A percentile compares a stretch with the other conserved stretches of the same genome.
Conservation (phyloP, 2,888 invertebrate species). For the Steromphala cineraria region DNA sequence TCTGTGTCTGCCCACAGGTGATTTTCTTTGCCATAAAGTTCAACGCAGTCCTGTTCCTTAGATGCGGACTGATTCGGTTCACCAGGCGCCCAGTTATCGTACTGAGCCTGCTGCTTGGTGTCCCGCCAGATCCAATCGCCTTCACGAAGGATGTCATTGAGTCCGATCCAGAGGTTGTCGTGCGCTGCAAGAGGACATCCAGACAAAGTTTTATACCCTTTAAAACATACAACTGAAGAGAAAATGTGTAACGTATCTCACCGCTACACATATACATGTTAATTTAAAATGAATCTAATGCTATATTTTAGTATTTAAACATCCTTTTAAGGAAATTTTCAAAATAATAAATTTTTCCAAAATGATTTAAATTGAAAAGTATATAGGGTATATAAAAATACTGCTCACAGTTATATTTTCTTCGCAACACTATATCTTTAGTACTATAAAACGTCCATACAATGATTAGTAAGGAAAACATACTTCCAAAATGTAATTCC, state of each 20-base stretch:
- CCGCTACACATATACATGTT: not conserved
- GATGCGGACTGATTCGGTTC: not conserved
- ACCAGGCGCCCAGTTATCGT: not conserved
- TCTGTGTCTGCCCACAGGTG: not conserved
- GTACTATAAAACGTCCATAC: no score
- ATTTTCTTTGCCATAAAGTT: not conserved
- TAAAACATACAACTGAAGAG: no score
- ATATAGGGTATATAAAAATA: no score
- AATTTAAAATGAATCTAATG: no score
- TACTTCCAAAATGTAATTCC: not conserved
- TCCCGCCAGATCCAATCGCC: not conserved
- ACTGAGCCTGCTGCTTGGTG: not conserved
- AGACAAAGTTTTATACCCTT: no score
- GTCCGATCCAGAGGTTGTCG: not conserved
- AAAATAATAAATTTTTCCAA: no score
- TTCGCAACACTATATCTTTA: no score
- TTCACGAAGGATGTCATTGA: not conserved
- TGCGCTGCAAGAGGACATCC: not conserved
- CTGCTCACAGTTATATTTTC: no score
- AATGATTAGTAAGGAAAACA: not conserved
- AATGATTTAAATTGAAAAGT: no score
- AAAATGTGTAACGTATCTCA: not conserved
- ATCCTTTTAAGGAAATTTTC: no score
- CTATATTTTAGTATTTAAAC: no score
- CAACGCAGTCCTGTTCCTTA: not conserved